Evolutionary conservation across 2,888 invertebrate genomes (phyloP), one percentile per base, ranked within the genome.

Genomic region (Euclidia mi): DNA sequence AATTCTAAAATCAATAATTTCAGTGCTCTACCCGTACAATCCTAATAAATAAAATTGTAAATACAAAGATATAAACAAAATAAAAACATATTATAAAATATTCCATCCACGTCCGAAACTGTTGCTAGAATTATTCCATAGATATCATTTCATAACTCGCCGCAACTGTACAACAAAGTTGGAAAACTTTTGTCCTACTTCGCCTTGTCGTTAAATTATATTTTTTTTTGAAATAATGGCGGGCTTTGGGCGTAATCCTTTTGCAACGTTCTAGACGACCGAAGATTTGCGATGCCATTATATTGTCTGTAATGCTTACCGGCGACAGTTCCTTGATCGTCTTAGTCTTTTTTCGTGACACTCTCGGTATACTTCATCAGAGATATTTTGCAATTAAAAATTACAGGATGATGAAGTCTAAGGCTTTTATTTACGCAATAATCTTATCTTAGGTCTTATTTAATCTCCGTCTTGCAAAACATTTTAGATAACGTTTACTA

Each of bases 141-240:
- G 31, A 56, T 34, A 34, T 40, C 38, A 50, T 37, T 42, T 35
- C 31, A 25, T 34, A 37, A 44, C 40, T 51, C 25, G 37, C 38
- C 40, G 18, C 46, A 37, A 42, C 50, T 29, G 48, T 69, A 62
- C 53, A 57, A 71, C 59, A 67, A 65, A 67, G 46, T 69, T 65
- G 40, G 40, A 34, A 46, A 56, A 74, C 65, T 76, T 71, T 70
- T 63, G 58, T 65, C 68, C 18, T 40, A 65, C 11, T 64, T 66
- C 56, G 40, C 49, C 47, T 44, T 41, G 55, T 73, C 65, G 66
- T 71, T 71, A 72, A 70, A 75, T 79, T 76, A 72, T 72, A 76
- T 76, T 77, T 70, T 76, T 60, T 59, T 45, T 20, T 46, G 58
- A 49, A 69, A 59, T 69, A 58, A 70, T 67, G 64, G 56, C 40